phyloP scores from a whole-genome alignment of 2,113 vertebrate genomes.

The Oncorhynchus masou region DNA sequence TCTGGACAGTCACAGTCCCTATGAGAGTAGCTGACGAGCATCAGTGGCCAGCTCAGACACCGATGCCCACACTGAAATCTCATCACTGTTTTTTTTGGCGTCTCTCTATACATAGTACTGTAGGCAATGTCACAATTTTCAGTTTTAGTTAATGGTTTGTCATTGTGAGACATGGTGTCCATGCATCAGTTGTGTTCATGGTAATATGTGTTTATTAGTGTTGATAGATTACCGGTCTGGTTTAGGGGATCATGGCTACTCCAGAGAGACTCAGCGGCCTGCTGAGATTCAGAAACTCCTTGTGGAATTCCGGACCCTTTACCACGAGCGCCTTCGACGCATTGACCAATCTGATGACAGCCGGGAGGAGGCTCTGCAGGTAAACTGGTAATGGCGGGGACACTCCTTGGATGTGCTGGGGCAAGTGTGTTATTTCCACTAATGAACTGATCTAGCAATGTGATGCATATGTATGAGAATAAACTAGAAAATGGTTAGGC shows the following conservation, averaged over 20 bases:
- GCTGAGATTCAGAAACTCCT: slow-evolving; percentile 24
- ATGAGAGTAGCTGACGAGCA: slow-evolving; percentile 36
- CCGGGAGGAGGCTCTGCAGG: slow-evolving; percentile 26
- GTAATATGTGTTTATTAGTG: slow-evolving; percentile 19
- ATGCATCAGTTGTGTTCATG: slow-evolving; percentile 14
- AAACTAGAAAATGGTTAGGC: neutral
- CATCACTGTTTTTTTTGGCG: neutral
- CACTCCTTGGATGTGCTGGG: neutral
- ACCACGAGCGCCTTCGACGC: slow-evolving; percentile 22
- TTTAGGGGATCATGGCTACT: neutral
- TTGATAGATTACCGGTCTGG: slow-evolving; percentile 14
- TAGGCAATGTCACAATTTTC: slow-evolving; percentile 14
- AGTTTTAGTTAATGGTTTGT: neutral
- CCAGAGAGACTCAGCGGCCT: slow-evolving; percentile 6
- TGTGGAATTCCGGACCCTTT: slow-evolving; percentile 19
- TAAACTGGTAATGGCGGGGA: slow-evolving; percentile 22
- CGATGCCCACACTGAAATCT: neutral
- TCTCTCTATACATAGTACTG: slow-evolving; percentile 9
- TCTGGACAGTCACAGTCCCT: slow-evolving; percentile 35
- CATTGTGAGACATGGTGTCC: neutral
- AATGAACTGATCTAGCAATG: neutral
- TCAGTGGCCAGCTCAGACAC: slow-evolving; percentile 23
- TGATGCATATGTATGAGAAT: neutral
- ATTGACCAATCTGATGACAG: slow-evolving; percentile 21
- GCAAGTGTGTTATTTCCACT: slow-evolving; percentile 1